A percentile compares a stretch with the other conserved stretches of the same genome.
phyloP scores from a whole-genome alignment of 2,113 vertebrate genomes.

The Typhlomys cinereus region DNA sequence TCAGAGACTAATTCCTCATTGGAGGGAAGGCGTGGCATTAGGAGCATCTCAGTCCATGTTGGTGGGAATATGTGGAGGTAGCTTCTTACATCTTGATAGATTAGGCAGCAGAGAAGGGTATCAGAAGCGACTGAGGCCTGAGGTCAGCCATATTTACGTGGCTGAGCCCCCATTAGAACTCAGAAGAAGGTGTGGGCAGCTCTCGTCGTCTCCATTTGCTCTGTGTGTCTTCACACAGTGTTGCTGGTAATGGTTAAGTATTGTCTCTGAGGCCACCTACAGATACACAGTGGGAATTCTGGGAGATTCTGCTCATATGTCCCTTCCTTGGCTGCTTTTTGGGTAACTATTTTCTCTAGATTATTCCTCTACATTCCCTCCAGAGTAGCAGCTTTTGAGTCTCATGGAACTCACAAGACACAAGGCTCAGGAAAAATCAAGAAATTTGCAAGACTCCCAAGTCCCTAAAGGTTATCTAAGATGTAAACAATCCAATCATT shows the following conservation, averaged over 20 bases:
- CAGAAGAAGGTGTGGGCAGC: neutral
- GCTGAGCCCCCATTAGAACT: neutral
- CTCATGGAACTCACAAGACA: neutral
- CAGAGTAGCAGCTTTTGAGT: too few relatives aligned
- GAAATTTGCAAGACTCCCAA: neutral
- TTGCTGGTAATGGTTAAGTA: neutral
- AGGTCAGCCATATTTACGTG: neutral
- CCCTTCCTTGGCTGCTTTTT: neutral
- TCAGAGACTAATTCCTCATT: too few relatives aligned
- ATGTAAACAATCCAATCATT: neutral
- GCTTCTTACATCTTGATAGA: too few relatives aligned
- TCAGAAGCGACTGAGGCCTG: too few relatives aligned
- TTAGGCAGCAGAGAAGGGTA: too few relatives aligned
- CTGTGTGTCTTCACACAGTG: too few relatives aligned
- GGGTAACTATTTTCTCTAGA: neutral
- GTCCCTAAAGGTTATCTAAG: neutral
- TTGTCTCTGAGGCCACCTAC: neutral
- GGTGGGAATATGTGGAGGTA: too few relatives aligned
- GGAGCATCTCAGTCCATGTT: neutral
- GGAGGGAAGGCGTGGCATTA: neutral
- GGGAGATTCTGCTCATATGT: neutral
- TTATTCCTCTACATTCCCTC: neutral
- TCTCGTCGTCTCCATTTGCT: too few relatives aligned
- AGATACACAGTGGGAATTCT: neutral
- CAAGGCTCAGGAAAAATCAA: neutral